Evolutionary conservation across 2,113 vertebrate genomes (phyloP), one percentile per base, ranked within the genome.

Genomic region (Parotia lawesii): DNA sequence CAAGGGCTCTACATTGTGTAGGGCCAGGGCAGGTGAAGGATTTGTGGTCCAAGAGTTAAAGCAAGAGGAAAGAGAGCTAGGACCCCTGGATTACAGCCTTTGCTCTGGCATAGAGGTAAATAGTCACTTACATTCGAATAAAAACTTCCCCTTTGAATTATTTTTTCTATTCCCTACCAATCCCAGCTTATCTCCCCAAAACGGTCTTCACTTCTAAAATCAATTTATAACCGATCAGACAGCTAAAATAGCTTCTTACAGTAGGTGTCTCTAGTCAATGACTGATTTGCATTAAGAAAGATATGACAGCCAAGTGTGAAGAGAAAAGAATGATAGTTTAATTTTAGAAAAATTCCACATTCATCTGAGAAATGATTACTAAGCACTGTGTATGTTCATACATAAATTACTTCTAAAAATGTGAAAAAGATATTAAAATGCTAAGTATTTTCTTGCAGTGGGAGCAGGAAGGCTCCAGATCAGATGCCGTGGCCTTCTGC

Each of bases 321-420:
- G 80, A 75, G 91, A 92, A 89, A 96, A 96, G 95, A 97, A 96
- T 90, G 93, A 95, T 94, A 94, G 93, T 96, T 97, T 96, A 97
- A 95, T 96, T 96, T 97, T 96, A 95, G 96, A 95, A 95, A 95
- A 93, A 81, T 74, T 93, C 92, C 82, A 93, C 95, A 95, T 95
- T 95, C 92, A 88, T 95, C 90, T 61, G 85, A 97, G 96, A 97
- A 97, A 96, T 88, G 90, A 96, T 97, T 97, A 97, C 94, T 97
- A 97, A 97, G 95, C 96, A 96, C 78, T 95, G 79, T 95, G 85
- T 94, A 94, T 74, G 83, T 93, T 95, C 96, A 88, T 80, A 95
- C 85, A 97, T 92, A 95, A 95, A 94, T 96, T 93, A 78, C 86
- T 95, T 94, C 93, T 81, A 95, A 95, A 97, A 97, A 89, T 88